phyloP scores from a whole-genome alignment of 2,113 vertebrate species.

The Jacana jacana region DNA sequence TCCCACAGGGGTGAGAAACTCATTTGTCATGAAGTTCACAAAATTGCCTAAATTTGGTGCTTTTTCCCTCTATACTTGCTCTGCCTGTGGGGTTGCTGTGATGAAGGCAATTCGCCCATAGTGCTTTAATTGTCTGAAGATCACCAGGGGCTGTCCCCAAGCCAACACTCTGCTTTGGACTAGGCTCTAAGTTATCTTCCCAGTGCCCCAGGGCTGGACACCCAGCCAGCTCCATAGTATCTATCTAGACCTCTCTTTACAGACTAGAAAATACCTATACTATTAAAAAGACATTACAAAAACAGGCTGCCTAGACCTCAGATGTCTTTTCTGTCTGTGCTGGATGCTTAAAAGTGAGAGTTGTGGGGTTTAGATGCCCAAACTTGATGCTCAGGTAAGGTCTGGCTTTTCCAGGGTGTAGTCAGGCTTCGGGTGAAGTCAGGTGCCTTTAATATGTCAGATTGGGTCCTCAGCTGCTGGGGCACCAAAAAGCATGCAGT shows the following conservation, averaged over 20 bases:
- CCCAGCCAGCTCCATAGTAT: neutral
- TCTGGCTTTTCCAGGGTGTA: neutral
- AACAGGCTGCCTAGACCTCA: neutral
- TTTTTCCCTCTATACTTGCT: rapidly evolving
- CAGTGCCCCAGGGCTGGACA: rapidly evolving
- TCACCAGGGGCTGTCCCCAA: neutral
- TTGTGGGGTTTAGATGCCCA: neutral
- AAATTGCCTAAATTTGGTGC: neutral
- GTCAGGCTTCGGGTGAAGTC: neutral
- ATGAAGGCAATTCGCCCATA: neutral
- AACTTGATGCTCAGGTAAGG: neutral
- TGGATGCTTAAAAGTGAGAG: neutral
- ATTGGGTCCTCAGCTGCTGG: neutral
- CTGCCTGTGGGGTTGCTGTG: neutral
- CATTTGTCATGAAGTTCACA: neutral
- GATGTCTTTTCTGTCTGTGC: neutral
- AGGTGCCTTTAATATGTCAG: neutral
- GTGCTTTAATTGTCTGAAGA: neutral
- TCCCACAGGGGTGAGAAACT: neutral
- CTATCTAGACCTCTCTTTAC: neutral
- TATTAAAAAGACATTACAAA: neutral
- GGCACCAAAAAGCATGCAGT: neutral
- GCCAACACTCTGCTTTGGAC: neutral
- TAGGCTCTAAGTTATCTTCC: neutral
- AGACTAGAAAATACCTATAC: neutral